Evolutionary conservation across 2,888 invertebrate species (phyloP), one percentile per base, ranked within the genome.

Genomic region (Drosophila diplacantha): DNA sequence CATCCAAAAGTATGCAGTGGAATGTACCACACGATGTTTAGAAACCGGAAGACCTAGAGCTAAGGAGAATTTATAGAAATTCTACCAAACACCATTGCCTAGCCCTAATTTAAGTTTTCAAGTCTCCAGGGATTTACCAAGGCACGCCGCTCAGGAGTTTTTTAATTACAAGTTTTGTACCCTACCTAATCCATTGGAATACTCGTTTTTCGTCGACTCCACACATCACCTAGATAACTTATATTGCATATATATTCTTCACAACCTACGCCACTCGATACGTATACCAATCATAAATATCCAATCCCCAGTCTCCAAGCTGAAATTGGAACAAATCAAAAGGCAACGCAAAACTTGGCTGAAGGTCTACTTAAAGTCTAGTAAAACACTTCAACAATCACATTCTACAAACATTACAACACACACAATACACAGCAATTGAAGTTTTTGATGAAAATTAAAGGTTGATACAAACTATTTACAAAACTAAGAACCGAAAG

Each of bases 391-490:
- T 46, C 32, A 39, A 47, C 52, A 67, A 55, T 38, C 53, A 60
- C 58, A 68, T 50, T 54, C 50, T 29, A 44, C 38, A 34, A 37
- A 44, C n/a, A 22, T 16, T 14, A 29, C 29, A 20, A 51, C 5
- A 24, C 16, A 26, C 58, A 16, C 9, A 16, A 34, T 12, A 29
- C 29, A 50, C 34, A 50, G 60, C 12, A 59, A 46, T 60, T 43
- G 61, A 75, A 66, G 58, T 70, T 73, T 70, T 74, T 79, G 75
- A 77, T 74, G 77, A 74, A 83, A 78, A 82, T 78, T 79, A 75
- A 85, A 82, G 86, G 83, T 85, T 85, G 86, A 86, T 72, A 77
- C 74, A 75, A 85, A 85, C 81, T 85, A 86, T 85, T 86, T 85
- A 85, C 85, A 85, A 79, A 57, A 57, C 22, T 41, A 47, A 54